phyloP scores from a whole-genome alignment of 2,797 vertebrate species.

The Chaetodon trifasciatus region DNA sequence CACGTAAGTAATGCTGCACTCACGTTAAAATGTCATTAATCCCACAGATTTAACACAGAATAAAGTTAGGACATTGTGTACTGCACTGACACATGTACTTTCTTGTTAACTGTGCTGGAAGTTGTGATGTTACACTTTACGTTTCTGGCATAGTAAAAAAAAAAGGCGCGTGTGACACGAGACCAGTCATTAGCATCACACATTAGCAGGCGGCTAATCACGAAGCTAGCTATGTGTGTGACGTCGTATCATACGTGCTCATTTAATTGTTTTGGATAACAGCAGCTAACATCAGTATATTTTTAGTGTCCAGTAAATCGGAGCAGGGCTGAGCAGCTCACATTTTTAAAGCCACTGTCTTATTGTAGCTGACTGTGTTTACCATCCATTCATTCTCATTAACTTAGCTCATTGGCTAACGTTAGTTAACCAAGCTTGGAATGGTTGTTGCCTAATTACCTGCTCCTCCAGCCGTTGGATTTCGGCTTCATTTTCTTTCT shows the following conservation, averaged over 20 bases:
- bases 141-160: not conserved
- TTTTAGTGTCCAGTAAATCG: fast-evolving
- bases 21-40: not conserved
- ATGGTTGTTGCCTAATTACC: conserved; percentile 78
- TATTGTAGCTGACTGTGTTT: conserved; percentile 24
- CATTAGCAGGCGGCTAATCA: conserved; percentile 72
- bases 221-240: conserved; percentile 36
- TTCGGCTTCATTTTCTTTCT: conserved; percentile 96
- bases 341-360: not conserved
- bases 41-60: not conserved
- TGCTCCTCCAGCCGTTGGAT: conserved; percentile 97
- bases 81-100: not conserved
- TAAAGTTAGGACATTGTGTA: conserved; percentile 12
- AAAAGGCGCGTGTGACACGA: conserved; percentile 56
- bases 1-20: not conserved
- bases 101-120: not conserved
- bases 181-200: conserved; percentile 54
- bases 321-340: not conserved
- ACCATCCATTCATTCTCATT: conserved; percentile 78
- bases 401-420: conserved; percentile 63
- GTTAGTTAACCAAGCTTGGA: conserved; percentile 43
- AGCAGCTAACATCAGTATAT: too few species aligned
- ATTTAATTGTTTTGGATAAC: conserved; percentile 7
- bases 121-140: not conserved
- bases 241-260: conserved; percentile 14